A percentile compares a stretch with the other conserved stretches of the same genome.
phyloP scores from a whole-genome alignment of 1,140 invertebrate species.

The Micrasema longulum region DNA sequence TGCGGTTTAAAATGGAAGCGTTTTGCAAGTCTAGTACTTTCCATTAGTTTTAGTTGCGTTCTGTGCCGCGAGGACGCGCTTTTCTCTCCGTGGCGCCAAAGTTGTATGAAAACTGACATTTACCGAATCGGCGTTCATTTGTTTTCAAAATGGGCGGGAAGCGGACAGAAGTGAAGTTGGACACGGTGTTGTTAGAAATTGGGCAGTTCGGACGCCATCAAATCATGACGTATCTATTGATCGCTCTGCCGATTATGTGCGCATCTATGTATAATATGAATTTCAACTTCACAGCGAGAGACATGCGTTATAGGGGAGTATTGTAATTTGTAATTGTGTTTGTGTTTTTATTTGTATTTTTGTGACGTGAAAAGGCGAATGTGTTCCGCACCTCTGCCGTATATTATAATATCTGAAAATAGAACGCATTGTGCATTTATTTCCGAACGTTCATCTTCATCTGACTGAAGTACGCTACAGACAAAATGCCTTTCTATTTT shows the following conservation, averaged over 20 bases:
- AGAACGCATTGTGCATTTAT: background rate
- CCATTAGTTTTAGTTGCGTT: slow-evolving; percentile 2
- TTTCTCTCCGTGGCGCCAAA: background rate
- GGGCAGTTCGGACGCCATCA: slow-evolving; percentile 60
- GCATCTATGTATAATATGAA: slow-evolving; percentile 59
- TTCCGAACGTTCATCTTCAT: background rate
- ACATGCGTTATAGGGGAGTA: slow-evolving; percentile 60
- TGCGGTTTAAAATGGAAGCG: too few relatives aligned
- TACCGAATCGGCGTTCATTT: background rate
- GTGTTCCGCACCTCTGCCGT: background rate
- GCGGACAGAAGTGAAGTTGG: slow-evolving; percentile 54
- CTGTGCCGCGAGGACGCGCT: slow-evolving; percentile 14
- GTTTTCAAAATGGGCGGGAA: slow-evolving; percentile 22
- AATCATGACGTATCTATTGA: slow-evolving; percentile 57
- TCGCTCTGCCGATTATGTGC: slow-evolving; percentile 56
- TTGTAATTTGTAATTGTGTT: background rate
- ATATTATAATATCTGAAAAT: background rate
- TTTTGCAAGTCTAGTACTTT: too few relatives aligned
- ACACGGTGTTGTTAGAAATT: slow-evolving; percentile 59
- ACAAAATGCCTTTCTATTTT: too few relatives aligned
- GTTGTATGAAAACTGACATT: background rate
- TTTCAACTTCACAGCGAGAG: slow-evolving; percentile 61
- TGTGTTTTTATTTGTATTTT: too few relatives aligned
- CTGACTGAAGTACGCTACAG: too few relatives aligned
- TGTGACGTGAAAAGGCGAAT: too few relatives aligned